Percentiles rank a stretch among this genome's conserved stretches.
phyloP scores from a whole-genome alignment of 2,113 vertebrate genomes.

The Hypomesus transpacificus region DNA sequence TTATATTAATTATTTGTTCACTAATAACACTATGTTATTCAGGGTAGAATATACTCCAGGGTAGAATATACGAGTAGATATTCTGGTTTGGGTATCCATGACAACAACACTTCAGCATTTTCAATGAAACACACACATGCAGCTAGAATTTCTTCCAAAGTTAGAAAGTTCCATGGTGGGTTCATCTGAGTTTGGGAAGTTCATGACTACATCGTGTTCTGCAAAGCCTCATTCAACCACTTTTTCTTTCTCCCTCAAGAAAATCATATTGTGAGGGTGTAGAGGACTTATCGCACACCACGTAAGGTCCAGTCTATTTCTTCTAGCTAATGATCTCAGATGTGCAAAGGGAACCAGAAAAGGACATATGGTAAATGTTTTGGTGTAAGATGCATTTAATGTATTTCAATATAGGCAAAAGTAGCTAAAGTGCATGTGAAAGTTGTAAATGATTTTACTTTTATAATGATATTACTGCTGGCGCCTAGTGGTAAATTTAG shows the following conservation, averaged over 20 bases:
- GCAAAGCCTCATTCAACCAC: background rate
- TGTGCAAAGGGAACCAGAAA: background rate
- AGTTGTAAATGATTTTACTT: too few species aligned
- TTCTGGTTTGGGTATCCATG: constrained; percentile 20
- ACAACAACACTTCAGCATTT: constrained; percentile 15
- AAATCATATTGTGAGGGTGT: background rate
- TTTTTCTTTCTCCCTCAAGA: background rate
- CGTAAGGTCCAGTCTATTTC: background rate
- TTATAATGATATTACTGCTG: constrained; percentile 18
- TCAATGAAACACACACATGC: too few species aligned
- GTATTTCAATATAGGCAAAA: too few species aligned
- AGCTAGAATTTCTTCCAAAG: too few species aligned
- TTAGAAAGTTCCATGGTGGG: background rate
- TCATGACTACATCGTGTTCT: background rate
- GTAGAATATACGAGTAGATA: background rate
- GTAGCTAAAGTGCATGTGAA: too few species aligned
- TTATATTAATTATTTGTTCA: too few species aligned
- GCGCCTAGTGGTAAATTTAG: constrained; percentile 20
- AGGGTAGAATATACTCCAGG: too few species aligned
- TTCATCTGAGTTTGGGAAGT: background rate
- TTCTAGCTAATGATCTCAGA: background rate
- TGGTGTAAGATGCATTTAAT: background rate
- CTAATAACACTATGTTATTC: too few species aligned
- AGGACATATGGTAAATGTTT: background rate
- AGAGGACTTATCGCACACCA: background rate